Evolutionary conservation across 2,888 invertebrate species (phyloP).

Genomic region (Chymomyza fuscimana): DNA sequence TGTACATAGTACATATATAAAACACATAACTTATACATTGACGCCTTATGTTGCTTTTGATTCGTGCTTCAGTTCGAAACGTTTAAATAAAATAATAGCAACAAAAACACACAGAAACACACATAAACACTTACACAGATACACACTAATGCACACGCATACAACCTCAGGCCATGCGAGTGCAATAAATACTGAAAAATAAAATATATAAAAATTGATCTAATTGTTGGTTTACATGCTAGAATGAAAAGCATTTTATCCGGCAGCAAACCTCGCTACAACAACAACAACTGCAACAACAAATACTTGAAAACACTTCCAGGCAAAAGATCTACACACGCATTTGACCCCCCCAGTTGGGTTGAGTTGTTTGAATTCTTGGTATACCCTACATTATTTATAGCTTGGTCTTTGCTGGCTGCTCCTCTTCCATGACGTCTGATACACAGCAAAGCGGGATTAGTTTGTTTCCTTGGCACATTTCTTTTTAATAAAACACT

Average conservation of each 20-base stretch:
- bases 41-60: slow-evolving; percentile 51
- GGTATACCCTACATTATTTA: background rate
- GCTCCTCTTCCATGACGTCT: too few relatives aligned
- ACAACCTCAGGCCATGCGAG: background rate
- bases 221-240: slow-evolving; percentile 64
- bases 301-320: slow-evolving; percentile 6
- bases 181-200: slow-evolving; percentile 9
- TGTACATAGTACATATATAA: background rate
- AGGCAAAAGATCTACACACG: slow-evolving; percentile 14
- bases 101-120: slow-evolving; percentile 9
- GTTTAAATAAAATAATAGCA: slow-evolving; percentile 50
- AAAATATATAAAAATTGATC: slow-evolving; percentile 49
- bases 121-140: slow-evolving; percentile 2
- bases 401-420: background rate
- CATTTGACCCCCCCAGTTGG: background rate
- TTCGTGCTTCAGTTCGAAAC: slow-evolving; percentile 59
- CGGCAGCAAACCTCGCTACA: slow-evolving; percentile 31
- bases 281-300: slow-evolving; percentile 21
- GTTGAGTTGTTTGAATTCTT: background rate
- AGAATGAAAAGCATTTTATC: slow-evolving; percentile 34
- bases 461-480: too few relatives aligned
- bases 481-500: background rate
- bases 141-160: background rate
- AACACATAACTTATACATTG: slow-evolving; percentile 6
- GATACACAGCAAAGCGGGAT: too few relatives aligned